Evolutionary conservation across 2,888 invertebrate species (phyloP).

Genomic region (Nebria salina): DNA sequence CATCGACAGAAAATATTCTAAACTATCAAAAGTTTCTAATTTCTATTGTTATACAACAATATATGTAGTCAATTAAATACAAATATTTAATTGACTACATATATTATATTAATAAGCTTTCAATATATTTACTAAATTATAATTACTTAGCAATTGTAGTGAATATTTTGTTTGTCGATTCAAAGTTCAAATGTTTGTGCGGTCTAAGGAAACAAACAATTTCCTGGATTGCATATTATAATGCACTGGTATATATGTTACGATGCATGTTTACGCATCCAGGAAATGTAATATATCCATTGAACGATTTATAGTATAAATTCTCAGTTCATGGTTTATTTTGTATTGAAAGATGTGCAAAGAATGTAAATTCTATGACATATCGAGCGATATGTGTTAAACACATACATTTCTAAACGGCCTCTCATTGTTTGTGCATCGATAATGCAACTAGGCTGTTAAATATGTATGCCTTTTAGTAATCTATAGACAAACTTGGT

Average conservation of each 20-base stretch:
- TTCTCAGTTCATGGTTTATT: background rate
- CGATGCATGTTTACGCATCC: background rate
- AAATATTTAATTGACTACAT: no score
- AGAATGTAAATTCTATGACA: background rate
- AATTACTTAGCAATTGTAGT: no score
- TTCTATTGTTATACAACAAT: no score
- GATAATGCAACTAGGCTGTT: background rate
- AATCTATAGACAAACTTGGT: background rate
- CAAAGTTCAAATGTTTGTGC: no score
- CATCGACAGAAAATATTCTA: no score
- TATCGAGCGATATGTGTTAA: background rate
- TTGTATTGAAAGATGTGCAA: background rate
- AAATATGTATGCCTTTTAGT: background rate
- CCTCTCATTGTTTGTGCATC: background rate
- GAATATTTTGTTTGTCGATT: no score
- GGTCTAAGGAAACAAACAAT: no score
- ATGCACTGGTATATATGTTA: background rate
- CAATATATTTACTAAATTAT: no score
- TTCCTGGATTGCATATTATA: no score
- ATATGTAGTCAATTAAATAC: no score
- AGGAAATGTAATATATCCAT: background rate
- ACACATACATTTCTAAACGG: background rate
- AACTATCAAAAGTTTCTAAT: no score
- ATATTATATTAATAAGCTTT: no score
- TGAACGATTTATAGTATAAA: background rate